A percentile compares a stretch with the other conserved stretches of the same genome.
phyloP scores from a whole-genome alignment of 2,888 invertebrate genomes.

The Zele albiditarsus region DNA sequence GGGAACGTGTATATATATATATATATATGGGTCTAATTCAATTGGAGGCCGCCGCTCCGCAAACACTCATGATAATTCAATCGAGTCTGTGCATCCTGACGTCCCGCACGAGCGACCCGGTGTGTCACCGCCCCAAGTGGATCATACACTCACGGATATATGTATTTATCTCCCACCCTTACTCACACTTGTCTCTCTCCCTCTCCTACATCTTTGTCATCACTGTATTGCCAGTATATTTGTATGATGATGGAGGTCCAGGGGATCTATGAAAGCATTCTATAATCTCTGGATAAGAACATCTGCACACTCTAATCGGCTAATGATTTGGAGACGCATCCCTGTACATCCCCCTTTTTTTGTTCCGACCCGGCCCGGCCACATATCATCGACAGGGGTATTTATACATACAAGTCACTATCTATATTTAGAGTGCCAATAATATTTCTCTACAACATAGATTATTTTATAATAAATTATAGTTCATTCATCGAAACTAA shows the following conservation, averaged over 20 bases:
- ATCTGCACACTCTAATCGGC: conserved; percentile 71
- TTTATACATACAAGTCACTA: no score
- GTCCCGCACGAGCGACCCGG: conserved; percentile 41
- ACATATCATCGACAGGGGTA: background rate
- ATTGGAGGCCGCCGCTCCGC: conserved; percentile 71
- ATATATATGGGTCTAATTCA: conserved; percentile 65
- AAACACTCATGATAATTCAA: conserved; percentile 73
- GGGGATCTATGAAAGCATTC: conserved; percentile 56
- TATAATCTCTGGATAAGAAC: conserved; percentile 70
- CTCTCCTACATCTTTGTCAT: no score
- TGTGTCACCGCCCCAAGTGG: conserved; percentile 46
- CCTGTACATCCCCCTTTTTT: background rate
- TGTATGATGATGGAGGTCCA: conserved; percentile 8
- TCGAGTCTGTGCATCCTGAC: conserved; percentile 56
- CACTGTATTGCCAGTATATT: background rate
- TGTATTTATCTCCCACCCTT: conserved; percentile 36
- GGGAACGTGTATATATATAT: conserved; percentile 15
- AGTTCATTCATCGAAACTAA: no score
- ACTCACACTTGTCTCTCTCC: background rate
- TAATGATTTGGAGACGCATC: conserved; percentile 62
- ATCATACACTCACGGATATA: conserved; percentile 45
- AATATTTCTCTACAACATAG: no score
- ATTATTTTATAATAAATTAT: no score
- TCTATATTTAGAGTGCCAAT: no score
- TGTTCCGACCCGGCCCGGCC: background rate